Conservation (phyloP, 2,888 invertebrate genomes). For the Andrena camellia region DNA sequence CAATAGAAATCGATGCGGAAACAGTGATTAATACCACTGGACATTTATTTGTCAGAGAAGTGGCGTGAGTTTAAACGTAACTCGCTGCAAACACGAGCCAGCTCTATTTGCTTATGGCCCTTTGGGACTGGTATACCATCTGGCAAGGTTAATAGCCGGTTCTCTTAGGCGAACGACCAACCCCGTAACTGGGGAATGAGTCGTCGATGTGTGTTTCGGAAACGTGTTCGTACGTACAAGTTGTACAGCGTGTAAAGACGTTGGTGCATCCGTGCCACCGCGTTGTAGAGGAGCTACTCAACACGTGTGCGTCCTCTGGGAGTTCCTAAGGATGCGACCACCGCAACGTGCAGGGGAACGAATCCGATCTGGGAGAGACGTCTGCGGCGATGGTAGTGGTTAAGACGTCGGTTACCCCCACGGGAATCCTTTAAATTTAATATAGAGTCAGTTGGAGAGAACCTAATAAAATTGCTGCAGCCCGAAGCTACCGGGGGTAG, state of each 20-base stretch:
- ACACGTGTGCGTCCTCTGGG: slow-evolving; percentile 71
- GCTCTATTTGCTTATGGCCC: slow-evolving; percentile 49
- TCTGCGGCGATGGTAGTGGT: slow-evolving; percentile 58
- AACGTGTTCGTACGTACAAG: slow-evolving; percentile 52
- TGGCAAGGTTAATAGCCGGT: slow-evolving; percentile 69
- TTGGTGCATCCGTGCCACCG: slow-evolving; percentile 7
- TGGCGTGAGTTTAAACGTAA: slow-evolving; percentile 44
- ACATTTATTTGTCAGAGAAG: slow-evolving; percentile 40
- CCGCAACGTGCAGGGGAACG: slow-evolving; percentile 53
- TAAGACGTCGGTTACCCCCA: slow-evolving; percentile 74
- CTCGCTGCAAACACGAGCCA: slow-evolving; percentile 57
- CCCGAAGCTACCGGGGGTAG: slow-evolving; percentile 71
- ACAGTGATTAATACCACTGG: slow-evolving; percentile 13
- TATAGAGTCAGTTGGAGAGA: slow-evolving; percentile 83
- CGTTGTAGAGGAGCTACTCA: slow-evolving; percentile 61
- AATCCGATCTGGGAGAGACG: slow-evolving; percentile 57
- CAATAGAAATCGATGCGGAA: background rate
- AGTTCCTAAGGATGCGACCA: slow-evolving; percentile 71
- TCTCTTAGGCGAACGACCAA: slow-evolving; percentile 70
- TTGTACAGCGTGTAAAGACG: slow-evolving; percentile 57
- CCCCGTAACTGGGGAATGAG: slow-evolving; percentile 61
- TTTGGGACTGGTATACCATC: slow-evolving; percentile 59
- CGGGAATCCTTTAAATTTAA: slow-evolving; percentile 83
- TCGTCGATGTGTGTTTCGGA: slow-evolving; percentile 43
- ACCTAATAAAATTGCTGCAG: slow-evolving; percentile 82